Evolutionary conservation across 2,797 vertebrate species (phyloP).

Genomic region (Tauraco hartlaubi): DNA sequence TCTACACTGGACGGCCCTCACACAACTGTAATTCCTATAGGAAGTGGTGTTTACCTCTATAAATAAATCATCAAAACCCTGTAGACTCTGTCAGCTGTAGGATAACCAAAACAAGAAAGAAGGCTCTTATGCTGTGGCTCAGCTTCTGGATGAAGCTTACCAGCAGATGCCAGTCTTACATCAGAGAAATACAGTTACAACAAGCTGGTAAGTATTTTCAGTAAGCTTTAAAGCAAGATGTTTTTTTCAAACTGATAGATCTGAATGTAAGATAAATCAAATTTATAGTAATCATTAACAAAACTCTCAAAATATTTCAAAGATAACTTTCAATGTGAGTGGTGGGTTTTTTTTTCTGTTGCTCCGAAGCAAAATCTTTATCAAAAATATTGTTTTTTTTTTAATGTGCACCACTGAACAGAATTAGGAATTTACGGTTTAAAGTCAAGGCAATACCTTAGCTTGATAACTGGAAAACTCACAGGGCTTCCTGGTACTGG

Average conservation of each 20-base stretch:
- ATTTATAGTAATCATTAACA: not conserved
- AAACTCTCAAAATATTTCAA: not conserved
- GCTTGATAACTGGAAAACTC: not conserved
- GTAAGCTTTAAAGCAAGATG: not conserved
- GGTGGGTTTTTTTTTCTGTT: not conserved
- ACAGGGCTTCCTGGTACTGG: not conserved
- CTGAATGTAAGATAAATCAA: not conserved
- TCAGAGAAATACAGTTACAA: not conserved
- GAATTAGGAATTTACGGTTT: not conserved
- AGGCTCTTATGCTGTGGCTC: not conserved
- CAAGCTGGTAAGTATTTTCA: not conserved
- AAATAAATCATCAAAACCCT: not conserved
- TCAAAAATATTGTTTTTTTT: not conserved
- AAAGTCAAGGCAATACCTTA: not conserved
- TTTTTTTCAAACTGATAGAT: not conserved
- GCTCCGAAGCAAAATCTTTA: not conserved
- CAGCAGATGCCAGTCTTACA: conserved; percentile 32
- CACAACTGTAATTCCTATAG: not conserved
- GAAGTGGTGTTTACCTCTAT: not conserved
- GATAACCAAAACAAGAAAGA: not conserved
- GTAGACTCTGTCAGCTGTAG: not conserved
- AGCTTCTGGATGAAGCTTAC: not conserved
- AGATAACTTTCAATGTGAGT: not conserved
- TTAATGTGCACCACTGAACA: not conserved
- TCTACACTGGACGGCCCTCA: not conserved